Base-by-base conservation (phyloP, 2,888 invertebrate genomes). In the Fragum fragum region DNA sequence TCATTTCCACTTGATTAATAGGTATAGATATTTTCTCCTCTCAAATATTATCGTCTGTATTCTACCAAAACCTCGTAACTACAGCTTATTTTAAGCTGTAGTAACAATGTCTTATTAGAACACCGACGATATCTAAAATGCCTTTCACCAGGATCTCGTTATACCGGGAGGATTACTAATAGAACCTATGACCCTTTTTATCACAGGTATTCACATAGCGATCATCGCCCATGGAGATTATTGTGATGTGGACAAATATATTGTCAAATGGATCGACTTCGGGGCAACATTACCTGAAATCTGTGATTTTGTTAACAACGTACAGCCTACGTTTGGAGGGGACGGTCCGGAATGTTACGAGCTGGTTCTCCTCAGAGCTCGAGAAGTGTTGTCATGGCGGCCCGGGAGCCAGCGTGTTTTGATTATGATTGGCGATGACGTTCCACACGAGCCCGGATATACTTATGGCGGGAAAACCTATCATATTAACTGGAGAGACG, bases 221-320 rank as follows among this genome's bases (percentile, higher is more conserved):
- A 83, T 92, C 16, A 86, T 92, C 23, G 92, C 92, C 18, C 93
- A 93, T 69, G 93, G 93, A 14, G 92, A 93, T 79, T 93, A 93
- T 74, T 92, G 90, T 75, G 93, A 93, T 72, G 80, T 73, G 21
- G 76, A 75, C 47, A 83, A 81, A 36, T 93, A 93, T 75, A 82
- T 92, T 21, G 90, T 92, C 9, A 89, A 93, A 72, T 88, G 87
- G 83, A 82, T 91, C 3, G 92, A 93, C 72, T 91, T 93, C 71
- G 90, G 91, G 28, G 87, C 89, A 47, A 84, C 87, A 47, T 76
- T 89, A 7, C 82, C 79, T 6, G 87, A 90, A 69, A 85, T 92
- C 47, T 89, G 87, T 52, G 78, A 87, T 47, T 92, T 93, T 73
- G 91, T 91, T 23, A 83, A 80, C 32, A 85, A 83, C n/a, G 90